These are phyloP conservation scores for Belonocnema kinseyi DNA, from an alignment of 1,140 invertebrate species.

Conservation along the genomic window DNA sequence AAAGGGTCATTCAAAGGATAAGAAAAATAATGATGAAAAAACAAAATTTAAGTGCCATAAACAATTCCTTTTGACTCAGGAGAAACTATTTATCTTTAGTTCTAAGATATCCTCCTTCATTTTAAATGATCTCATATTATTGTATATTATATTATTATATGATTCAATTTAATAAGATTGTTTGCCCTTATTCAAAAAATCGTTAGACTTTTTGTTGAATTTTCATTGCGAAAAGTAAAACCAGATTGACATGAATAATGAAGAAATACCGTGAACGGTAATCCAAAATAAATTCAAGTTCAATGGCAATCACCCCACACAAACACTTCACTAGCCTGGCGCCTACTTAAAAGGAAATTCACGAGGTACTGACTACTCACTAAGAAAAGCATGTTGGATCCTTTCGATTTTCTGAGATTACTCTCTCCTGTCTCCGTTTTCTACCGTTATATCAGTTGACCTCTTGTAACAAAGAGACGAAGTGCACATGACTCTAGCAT, in stretches of 20 bases:
- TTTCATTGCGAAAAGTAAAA: not conserved
- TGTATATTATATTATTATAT: too few relatives aligned
- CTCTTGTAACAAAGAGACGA: constrained; percentile 29
- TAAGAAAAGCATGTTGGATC: constrained; percentile 47
- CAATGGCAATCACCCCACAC: not conserved
- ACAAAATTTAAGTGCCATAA: too few relatives aligned
- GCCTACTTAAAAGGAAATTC: not conserved
- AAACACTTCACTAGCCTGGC: constrained; percentile 3
- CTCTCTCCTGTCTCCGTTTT: not conserved
- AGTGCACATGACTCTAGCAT: constrained; percentile 59
- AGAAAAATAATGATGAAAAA: too few relatives aligned
- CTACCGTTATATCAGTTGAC: not conserved
- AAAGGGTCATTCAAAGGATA: too few relatives aligned
- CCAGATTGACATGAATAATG: not conserved
- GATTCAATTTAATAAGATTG: too few relatives aligned
- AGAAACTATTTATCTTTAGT: too few relatives aligned
- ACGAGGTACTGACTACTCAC: constrained; percentile 43
- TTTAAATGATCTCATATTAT: too few relatives aligned
- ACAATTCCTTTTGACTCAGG: too few relatives aligned
- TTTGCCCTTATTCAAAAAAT: too few relatives aligned
- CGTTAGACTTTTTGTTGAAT: not conserved
- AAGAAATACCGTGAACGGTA: not conserved
- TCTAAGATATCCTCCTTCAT: too few relatives aligned
- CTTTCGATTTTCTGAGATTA: not conserved
- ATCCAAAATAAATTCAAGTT: constrained; percentile 16